These are phyloP conservation scores for Watsonalla binaria DNA, from an alignment of 2,888 invertebrate genomes.

Conservation along the genomic window DNA sequence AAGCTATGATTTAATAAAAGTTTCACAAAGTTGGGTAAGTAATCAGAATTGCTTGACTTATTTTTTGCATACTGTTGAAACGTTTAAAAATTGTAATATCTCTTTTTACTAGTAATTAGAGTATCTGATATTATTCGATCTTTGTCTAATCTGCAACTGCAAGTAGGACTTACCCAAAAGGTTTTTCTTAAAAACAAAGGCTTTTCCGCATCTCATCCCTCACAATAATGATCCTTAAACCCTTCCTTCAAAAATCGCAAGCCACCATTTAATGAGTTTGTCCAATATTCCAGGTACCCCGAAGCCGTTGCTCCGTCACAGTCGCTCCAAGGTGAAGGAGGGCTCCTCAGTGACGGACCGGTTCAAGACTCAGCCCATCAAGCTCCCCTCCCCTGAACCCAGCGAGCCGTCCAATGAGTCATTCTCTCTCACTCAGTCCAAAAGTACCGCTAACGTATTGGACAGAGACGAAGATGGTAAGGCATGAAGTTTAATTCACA, in stretches of 20 bases:
- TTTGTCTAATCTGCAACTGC: no score
- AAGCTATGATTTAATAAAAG: no score
- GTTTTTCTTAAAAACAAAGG: conserved; percentile 8
- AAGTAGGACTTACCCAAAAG: no score
- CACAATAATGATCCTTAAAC: no score
- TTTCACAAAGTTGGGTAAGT: no score
- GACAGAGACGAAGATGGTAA: conserved; percentile 77
- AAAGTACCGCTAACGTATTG: conserved; percentile 66
- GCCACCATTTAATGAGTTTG: not conserved
- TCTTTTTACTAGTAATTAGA: no score
- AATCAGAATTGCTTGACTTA: no score
- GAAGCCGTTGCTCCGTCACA: conserved; percentile 69
- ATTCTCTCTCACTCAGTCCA: conserved; percentile 56
- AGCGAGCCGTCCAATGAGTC: conserved; percentile 31
- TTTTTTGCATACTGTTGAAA: no score
- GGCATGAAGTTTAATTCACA: conserved; percentile 14
- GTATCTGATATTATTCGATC: no score
- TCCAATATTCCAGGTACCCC: conserved; percentile 63
- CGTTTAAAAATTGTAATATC: no score
- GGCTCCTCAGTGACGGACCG: conserved; percentile 63
- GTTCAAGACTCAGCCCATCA: conserved; percentile 86
- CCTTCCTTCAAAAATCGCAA: no score
- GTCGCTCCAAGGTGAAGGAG: conserved; percentile 66
- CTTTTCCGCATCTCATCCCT: no score
- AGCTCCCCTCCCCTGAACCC: conserved; percentile 60